A percentile compares a stretch with the other conserved stretches of the same genome.
phyloP scores from a whole-genome alignment of 2,113 vertebrate genomes.

The Balaeniceps rex region DNA sequence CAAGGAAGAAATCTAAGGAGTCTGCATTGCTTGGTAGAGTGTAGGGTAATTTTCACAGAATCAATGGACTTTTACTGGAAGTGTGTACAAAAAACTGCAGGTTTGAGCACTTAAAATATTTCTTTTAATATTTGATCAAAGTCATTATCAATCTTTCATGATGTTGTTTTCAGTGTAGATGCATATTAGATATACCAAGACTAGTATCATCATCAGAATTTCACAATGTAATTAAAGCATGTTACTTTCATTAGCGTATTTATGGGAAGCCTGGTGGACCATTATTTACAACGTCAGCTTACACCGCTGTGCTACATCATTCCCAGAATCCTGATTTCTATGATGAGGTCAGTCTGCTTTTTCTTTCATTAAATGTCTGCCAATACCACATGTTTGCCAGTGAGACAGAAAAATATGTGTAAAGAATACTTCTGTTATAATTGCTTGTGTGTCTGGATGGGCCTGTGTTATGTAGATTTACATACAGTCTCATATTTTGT shows the following conservation, averaged over 20 bases:
- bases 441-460: neutral
- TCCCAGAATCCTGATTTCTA: conserved; percentile 97
- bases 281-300: conserved; percentile 85
- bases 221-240: neutral
- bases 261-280: conserved; percentile 94
- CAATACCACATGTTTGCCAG: neutral
- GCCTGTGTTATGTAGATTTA: neutral
- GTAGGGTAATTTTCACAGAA: neutral
- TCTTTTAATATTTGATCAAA: conserved; percentile 22
- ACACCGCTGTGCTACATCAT: conserved; percentile 91
- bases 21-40: neutral
- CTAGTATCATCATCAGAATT: neutral
- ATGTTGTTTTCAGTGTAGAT: neutral
- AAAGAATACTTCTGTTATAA: neutral
- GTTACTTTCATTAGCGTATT: conserved; percentile 82
- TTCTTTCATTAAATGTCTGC: neutral
- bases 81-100: neutral
- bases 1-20: neutral
- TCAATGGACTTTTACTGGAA: conserved; percentile 37
- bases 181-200: neutral
- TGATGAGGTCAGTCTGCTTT: conserved; percentile 84
- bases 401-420: neutral
- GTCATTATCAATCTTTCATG: conserved; percentile 8
- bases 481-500: neutral
- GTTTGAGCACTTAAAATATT: neutral